Conservation (phyloP, 2,113 vertebrate genomes). For the Uria lomvia region DNA sequence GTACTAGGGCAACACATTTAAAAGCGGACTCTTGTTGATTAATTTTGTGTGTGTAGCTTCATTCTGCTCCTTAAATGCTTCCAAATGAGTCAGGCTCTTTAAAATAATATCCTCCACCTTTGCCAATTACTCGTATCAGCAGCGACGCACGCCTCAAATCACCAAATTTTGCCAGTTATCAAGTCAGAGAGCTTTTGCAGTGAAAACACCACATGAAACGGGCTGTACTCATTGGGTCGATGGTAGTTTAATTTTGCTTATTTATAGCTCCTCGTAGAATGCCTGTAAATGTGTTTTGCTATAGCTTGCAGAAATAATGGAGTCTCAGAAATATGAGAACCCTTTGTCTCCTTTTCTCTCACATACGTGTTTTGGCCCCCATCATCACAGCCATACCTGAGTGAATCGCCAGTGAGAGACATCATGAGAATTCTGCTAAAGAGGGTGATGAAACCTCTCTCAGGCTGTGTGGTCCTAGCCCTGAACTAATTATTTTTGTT, state of each 20-base stretch:
- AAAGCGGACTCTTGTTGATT: neutral
- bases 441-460: neutral
- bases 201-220: neutral
- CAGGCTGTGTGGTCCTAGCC: neutral
- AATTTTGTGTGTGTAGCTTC: neutral
- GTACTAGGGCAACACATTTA: neutral
- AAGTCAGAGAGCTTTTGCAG: neutral
- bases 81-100: slow-evolving; percentile 1
- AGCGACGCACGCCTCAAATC: neutral
- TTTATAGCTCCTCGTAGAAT: slow-evolving; percentile 34
- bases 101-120: slow-evolving; percentile 16
- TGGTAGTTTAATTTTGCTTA: slow-evolving; percentile 55
- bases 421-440: neutral
- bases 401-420: neutral
- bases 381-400: neutral
- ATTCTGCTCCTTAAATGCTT: slow-evolving; percentile 4
- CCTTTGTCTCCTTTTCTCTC: neutral
- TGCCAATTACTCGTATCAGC: slow-evolving; percentile 46
- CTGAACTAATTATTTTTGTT: neutral
- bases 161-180: slow-evolving; percentile 43
- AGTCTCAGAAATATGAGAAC: slow-evolving; percentile 16
- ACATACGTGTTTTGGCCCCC: neutral
- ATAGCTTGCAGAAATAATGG: slow-evolving; percentile 32
- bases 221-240: neutral
- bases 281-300: neutral